A percentile compares a stretch with the other conserved stretches of the same genome.
Conservation (phyloP, 2,888 invertebrate genomes). For the Teinopalpus imperialis region DNA sequence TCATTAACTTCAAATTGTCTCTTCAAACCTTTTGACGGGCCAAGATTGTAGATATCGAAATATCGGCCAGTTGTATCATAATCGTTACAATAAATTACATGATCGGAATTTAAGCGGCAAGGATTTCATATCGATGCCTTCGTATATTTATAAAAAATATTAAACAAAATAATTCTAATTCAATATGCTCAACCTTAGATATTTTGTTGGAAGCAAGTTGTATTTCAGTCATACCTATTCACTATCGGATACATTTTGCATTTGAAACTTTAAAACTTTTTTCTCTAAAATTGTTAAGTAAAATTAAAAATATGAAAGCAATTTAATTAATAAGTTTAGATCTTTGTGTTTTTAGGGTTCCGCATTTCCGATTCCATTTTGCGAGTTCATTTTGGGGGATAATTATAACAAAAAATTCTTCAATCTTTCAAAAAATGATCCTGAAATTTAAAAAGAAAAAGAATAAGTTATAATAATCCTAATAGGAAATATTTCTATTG, state of each 20-base stretch:
- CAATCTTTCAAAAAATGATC: no score
- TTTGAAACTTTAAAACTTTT: no score
- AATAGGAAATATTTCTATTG: no score
- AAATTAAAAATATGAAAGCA: no score
- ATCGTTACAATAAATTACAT: conserved; percentile 20
- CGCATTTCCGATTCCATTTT: no score
- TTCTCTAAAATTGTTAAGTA: no score
- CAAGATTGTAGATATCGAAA: conserved; percentile 11
- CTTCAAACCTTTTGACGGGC: neutral
- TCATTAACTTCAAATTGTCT: neutral
- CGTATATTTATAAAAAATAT: conserved; percentile 8
- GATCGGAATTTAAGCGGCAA: conserved; percentile 14
- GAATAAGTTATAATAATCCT: no score
- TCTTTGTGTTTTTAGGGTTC: no score
- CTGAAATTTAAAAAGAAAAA: no score
- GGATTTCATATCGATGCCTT: neutral
- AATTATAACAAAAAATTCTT: no score
- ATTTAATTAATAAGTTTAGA: no score
- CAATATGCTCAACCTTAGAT: conserved; percentile 9
- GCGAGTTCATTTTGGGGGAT: no score
- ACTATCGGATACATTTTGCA: neutral
- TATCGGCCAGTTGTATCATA: conserved; percentile 17
- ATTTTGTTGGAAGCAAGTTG: conserved; percentile 12
- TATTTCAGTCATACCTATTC: conserved; percentile 11
- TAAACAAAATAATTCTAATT: conserved; percentile 13